These are phyloP conservation scores for Coenobita brevimanus DNA, from an alignment of 1,140 invertebrate genomes.

Conservation along the genomic window DNA sequence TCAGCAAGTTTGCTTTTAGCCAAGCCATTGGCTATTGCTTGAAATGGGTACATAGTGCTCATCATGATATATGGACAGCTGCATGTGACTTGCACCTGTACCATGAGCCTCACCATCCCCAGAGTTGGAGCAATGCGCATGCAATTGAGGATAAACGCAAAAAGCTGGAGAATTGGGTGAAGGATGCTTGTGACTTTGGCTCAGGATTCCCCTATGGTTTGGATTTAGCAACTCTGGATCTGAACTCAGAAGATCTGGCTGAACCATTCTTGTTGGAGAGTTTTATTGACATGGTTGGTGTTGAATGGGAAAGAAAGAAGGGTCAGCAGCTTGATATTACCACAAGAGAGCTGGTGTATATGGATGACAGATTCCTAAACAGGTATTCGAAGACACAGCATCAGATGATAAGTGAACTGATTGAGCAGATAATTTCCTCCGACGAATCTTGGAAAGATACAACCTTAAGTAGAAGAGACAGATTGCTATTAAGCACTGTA, in stretches of 20 bases:
- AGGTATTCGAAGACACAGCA: slow-evolving; percentile 38
- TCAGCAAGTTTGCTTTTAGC: slow-evolving; percentile 50
- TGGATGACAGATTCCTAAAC: slow-evolving; percentile 47
- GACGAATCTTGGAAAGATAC: slow-evolving; percentile 33
- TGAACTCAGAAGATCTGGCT: slow-evolving; percentile 20
- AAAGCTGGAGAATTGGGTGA: slow-evolving; percentile 24
- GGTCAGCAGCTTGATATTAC: slow-evolving; percentile 24
- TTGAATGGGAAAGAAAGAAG: slow-evolving; percentile 58
- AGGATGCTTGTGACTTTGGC: slow-evolving; percentile 25
- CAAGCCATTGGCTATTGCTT: slow-evolving; percentile 52
- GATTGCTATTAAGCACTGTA: slow-evolving; percentile 8
- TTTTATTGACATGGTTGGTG: slow-evolving; percentile 49
- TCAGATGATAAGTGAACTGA: slow-evolving; percentile 12
- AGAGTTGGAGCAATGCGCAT: slow-evolving; percentile 33
- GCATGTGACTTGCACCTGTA: slow-evolving; percentile 45
- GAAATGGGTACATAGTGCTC: slow-evolving; percentile 42
- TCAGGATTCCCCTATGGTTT: slow-evolving; percentile 33
- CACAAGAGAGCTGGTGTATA: slow-evolving; percentile 30
- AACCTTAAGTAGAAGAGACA: slow-evolving; percentile 31
- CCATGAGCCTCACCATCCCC: slow-evolving; percentile 52
- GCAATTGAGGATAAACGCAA: slow-evolving; percentile 27
- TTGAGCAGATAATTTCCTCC: slow-evolving; percentile 18
- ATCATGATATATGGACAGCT: slow-evolving; percentile 39
- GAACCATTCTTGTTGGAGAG: slow-evolving; percentile 48
- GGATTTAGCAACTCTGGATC: slow-evolving; percentile 32